Evolutionary conservation across 1,140 invertebrate genomes (phyloP), one percentile per base, ranked within the genome.

Genomic region (Belonocnema kinseyi): DNA sequence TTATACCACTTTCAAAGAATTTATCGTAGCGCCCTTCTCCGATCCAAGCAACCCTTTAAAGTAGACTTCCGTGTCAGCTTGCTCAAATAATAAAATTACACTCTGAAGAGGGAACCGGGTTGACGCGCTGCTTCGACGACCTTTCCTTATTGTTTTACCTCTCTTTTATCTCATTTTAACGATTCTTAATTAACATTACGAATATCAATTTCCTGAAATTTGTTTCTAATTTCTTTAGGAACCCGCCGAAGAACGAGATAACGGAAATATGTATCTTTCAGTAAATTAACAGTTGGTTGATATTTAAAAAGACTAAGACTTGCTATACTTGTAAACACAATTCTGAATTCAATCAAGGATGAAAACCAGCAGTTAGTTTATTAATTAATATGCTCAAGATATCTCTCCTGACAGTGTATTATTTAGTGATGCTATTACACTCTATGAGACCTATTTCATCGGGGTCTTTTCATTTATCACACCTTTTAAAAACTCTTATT

Each of bases 71-170:
- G 79, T 81, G 76, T 84, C 83, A 82, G 80, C 83, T 81, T 84
- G 83, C 70, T 76, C 83, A 81, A 84, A 84, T 84, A 82, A 84
- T 82, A 84, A 82, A 81, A 84, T 82, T 80, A 82, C 79, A 50
- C 72, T n/a, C 73, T 79, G 78, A 77, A 74, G 79, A 78, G 77
- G 78, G 16, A 77, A 75, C 77, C 70, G 76, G 77, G 77, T 79
- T 50, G 70, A 50, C 19, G 72, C 76, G 17, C 19, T 61, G 40
- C 16, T 58, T n/a, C 72, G 46, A 46, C 40, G 52, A 19, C 46
- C 54, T 78, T 77, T 82, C 77, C 75, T 75, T 26, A 13, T 77
- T 74, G 50, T 53, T 77, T 75, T 80, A 77, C 71, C 66, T 73
- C 46, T 66, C 72, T 78, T 74, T 76, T 70, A 80, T 73, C 61